Percentiles rank a stretch among this genome's conserved stretches.
These are phyloP conservation scores for Myioborus miniatus DNA, from an alignment of 2,797 vertebrate species.

Conservation along the genomic window DNA sequence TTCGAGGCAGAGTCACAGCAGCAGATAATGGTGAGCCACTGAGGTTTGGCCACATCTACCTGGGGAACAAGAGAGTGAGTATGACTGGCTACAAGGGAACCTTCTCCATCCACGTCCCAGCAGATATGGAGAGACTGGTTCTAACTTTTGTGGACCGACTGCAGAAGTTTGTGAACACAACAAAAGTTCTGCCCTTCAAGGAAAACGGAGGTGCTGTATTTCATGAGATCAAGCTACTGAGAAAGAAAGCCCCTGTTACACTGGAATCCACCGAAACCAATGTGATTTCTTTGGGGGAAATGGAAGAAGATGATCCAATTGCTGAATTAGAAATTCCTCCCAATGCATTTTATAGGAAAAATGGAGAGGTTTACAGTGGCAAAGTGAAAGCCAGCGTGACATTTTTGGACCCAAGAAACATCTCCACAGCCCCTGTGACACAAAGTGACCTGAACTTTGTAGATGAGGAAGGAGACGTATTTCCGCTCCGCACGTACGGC, in stretches of 20 bases:
- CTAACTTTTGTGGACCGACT: constrained; percentile 95
- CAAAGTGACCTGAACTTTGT: constrained; percentile 96
- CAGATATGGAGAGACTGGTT: constrained; percentile 89
- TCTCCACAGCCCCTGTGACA: constrained; percentile 86
- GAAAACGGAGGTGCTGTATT: constrained; percentile 91
- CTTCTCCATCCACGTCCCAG: constrained; percentile 91
- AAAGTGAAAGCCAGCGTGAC: constrained; percentile 94
- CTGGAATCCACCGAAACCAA: constrained; percentile 86
- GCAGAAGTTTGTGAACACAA: constrained; percentile 96
- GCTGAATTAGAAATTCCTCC: constrained; percentile 93
- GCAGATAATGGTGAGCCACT: constrained; percentile 92
- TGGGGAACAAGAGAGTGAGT: constrained; percentile 87
- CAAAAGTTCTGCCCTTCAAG: constrained; percentile 94
- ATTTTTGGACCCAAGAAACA: constrained; percentile 92
- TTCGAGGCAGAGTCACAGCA: constrained; percentile 89
- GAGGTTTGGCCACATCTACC: constrained; percentile 94
- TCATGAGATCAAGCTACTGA: constrained; percentile 92
- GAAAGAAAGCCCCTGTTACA: constrained; percentile 86
- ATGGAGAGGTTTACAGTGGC: constrained; percentile 89
- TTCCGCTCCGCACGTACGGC: constrained; percentile 93
- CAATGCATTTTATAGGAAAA: constrained; percentile 89
- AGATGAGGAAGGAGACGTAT: constrained; percentile 87
- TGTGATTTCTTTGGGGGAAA: constrained; percentile 87
- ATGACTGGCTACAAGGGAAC: constrained; percentile 97
- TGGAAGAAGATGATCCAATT: constrained; percentile 85